A percentile compares a stretch with the other conserved stretches of the same genome.
These are phyloP conservation scores for Panorpa germanica DNA, from an alignment of 2,888 invertebrate species.

Conservation along the genomic window DNA sequence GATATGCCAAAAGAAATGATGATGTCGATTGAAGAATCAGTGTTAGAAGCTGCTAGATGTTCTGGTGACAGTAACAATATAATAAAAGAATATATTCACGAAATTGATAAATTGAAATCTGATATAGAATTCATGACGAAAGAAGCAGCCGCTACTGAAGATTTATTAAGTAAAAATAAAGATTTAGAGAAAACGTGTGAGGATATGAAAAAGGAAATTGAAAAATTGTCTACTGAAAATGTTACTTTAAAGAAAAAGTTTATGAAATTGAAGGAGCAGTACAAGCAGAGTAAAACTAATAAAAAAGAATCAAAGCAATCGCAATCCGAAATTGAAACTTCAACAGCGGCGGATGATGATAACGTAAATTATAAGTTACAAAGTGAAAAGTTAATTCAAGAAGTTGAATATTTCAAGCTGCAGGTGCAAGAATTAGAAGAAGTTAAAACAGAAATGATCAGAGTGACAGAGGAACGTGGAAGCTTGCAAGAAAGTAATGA, in stretches of 20 bases:
- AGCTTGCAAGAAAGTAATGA: no score
- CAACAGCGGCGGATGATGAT: no score
- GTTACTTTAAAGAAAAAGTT: slow-evolving; percentile 28
- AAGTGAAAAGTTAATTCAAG: no score
- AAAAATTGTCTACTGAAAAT: slow-evolving; percentile 27
- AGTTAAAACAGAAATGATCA: no score
- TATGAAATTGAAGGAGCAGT: slow-evolving; percentile 27
- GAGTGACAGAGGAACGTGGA: no score
- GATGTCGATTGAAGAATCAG: slow-evolving; percentile 3
- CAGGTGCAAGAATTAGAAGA: no score
- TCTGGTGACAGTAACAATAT: slow-evolving; percentile 10
- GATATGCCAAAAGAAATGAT: slow-evolving; percentile 7
- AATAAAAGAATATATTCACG: slow-evolving; percentile 14
- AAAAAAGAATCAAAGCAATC: slow-evolving; percentile 33
- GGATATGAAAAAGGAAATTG: slow-evolving; percentile 27
- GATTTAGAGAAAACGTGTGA: slow-evolving; percentile 25
- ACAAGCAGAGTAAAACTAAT: slow-evolving; percentile 29
- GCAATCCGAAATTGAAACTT: no score
- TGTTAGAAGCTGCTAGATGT: slow-evolving; percentile 1
- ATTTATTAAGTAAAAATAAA: slow-evolving; percentile 23
- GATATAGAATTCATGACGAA: slow-evolving; percentile 20
- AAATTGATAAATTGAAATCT: slow-evolving; percentile 15
- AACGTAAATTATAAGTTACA: no score
- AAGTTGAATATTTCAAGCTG: no score
- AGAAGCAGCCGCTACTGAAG: slow-evolving; percentile 22